phyloP scores from a whole-genome alignment of 2,113 vertebrate species.

The Cryptotis parvus region DNA sequence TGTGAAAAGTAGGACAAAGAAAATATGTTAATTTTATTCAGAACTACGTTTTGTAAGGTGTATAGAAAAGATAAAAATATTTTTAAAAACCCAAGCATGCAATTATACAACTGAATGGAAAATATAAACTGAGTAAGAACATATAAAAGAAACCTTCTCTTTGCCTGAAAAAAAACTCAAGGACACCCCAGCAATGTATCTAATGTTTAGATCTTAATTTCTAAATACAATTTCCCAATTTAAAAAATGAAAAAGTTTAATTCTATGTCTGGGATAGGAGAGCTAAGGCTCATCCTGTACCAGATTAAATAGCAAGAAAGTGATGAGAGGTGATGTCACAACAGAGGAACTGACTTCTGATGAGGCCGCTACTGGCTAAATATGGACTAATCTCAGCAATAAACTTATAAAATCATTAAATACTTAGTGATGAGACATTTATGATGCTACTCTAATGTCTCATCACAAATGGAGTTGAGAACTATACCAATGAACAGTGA shows the following conservation, averaged over 20 bases:
- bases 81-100: constrained; percentile 5
- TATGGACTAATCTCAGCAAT: background rate
- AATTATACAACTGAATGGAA: background rate
- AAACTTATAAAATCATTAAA: background rate
- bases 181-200: background rate
- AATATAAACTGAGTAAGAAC: no score
- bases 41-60: constrained; percentile 34
- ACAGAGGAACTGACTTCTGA: constrained; percentile 7
- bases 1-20: no score
- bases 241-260: background rate
- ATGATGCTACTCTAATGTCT: no score
- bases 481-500: no score
- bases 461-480: no score
- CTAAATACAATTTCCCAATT: background rate
- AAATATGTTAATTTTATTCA: constrained; percentile 21
- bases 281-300: background rate
- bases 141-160: background rate
- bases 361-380: background rate
- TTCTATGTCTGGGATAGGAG: background rate
- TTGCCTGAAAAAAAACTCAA: background rate
- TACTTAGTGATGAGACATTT: no score
- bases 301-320: background rate
- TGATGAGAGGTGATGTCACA: background rate
- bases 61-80: constrained; percentile 33
- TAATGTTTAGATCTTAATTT: background rate